phyloP scores from a whole-genome alignment of 2,888 invertebrate species.

The Lepeophtheirus nordmannii region DNA sequence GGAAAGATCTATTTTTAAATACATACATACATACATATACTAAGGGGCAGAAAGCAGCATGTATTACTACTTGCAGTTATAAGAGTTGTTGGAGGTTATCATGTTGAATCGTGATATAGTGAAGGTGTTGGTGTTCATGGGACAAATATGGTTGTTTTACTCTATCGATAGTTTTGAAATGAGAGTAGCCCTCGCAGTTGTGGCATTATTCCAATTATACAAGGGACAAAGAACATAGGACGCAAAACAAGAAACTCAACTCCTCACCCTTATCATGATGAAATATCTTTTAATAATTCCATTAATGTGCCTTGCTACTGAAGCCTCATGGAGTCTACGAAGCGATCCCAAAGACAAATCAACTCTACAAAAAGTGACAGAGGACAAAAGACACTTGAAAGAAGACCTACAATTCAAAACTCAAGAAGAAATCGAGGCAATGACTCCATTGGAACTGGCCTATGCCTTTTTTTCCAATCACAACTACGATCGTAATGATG shows the following conservation, averaged over 20 bases:
- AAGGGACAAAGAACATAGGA: background rate
- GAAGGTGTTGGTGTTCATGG: background rate
- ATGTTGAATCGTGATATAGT: background rate
- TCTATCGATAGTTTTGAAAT: conserved; percentile 7
- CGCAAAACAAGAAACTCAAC: background rate
- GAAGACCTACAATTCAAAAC: conserved; percentile 7
- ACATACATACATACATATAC: too few species aligned
- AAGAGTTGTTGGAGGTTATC: background rate
- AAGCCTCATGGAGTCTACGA: background rate
- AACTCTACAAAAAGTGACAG: background rate
- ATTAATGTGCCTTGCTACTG: background rate
- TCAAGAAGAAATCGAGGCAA: background rate
- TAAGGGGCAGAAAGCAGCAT: too few species aligned
- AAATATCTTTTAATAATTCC: background rate
- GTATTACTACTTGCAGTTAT: background rate
- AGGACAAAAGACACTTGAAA: conserved; percentile 11
- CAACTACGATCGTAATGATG: background rate
- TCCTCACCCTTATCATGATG: background rate
- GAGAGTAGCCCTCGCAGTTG: background rate
- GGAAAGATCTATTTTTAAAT: background rate
- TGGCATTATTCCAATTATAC: conserved; percentile 8
- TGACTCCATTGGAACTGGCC: conserved; percentile 4
- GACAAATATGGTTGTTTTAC: conserved; percentile 12
- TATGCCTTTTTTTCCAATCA: background rate
- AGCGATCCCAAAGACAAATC: background rate